Evolutionary conservation across 2,888 invertebrate genomes (phyloP), one percentile per base, ranked within the genome.

Genomic region (Opisthograptis luteolata): DNA sequence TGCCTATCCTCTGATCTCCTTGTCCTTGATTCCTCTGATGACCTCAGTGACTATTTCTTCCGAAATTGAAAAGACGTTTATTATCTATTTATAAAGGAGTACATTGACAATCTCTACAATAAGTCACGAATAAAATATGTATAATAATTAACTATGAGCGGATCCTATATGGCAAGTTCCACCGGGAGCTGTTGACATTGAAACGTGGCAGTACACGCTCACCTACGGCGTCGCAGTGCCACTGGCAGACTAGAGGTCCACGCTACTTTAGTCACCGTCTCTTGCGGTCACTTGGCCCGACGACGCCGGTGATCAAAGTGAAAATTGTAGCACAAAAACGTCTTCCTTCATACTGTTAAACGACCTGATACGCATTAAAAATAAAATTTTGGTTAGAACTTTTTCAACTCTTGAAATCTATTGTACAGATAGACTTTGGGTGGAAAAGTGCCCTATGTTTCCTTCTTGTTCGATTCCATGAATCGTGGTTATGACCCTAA

Each of bases 261-360:
- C 75, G 79, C 79, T 80, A 80, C 79, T 75, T 66, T 80, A 83
- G 78, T 73, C 69, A 73, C 77, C 73, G 74, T 75, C 70, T 74
- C 69, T 64, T 70, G 68, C 71, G 79, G 73, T 74, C 75, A 66
- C 71, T 70, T 70, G 68, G 69, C 69, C 68, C 68, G 53, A 65
- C 24, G 36, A 40, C 62, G 60, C 67, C 64, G 64, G 65, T 64
- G 75, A 73, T 68, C 62, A 63, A 64, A 70, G 73, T 71, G 64
- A 75, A 84, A 83, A 79, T 73, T 72, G 79, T 81, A 84, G 88
- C 90, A 89, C 90, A 89, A 90, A 88, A 84, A 89, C 77, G 90
- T 90, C 89, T 90, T 90, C 90, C 90, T 89, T 88, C 88, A 83
- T 80, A 87, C 87, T 78, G 84, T 86, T 86, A 76, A 84, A 85